phyloP scores from a whole-genome alignment of 2,888 invertebrate species.

The Drosophila eohydei region DNA sequence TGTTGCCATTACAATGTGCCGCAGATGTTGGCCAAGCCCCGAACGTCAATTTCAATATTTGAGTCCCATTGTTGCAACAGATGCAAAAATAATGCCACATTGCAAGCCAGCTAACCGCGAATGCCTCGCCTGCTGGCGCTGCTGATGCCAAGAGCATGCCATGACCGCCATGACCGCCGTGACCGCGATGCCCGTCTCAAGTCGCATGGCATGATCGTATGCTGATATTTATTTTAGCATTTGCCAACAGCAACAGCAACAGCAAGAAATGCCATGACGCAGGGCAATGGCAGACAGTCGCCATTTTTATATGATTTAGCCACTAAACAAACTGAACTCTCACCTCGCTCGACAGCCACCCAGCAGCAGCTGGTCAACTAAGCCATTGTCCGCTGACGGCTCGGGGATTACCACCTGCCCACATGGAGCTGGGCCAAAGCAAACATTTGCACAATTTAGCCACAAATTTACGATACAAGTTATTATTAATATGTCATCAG shows the following conservation, averaged over 20 bases:
- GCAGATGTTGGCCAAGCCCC: constrained; percentile 58
- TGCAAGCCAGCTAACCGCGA: not conserved
- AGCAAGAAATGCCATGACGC: not conserved
- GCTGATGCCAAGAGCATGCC: not conserved
- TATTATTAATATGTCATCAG: constrained; percentile 81
- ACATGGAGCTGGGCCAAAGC: constrained; percentile 31
- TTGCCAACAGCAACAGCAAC: constrained; percentile 14
- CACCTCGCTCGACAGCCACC: constrained; percentile 54
- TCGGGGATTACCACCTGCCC: constrained; percentile 54
- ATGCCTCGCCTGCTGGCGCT: not conserved
- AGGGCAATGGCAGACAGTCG: constrained; percentile 40
- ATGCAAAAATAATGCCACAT: constrained; percentile 45
- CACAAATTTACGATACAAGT: constrained; percentile 78
- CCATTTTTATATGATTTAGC: constrained; percentile 48
- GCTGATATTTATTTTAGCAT: constrained; percentile 19
- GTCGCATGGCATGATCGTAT: constrained; percentile 2
- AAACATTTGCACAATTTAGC: constrained; percentile 62
- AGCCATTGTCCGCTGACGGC: constrained; percentile 14
- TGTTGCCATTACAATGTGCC: constrained; percentile 55
- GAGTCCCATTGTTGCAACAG: constrained; percentile 43
- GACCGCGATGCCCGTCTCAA: constrained; percentile 31
- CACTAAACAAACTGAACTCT: constrained; percentile 72
- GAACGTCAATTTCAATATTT: constrained; percentile 51
- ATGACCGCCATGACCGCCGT: not conserved
- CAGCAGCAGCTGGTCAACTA: constrained; percentile 11